These are phyloP conservation scores for Anoplius nigerrimus DNA, from an alignment of 2,888 invertebrate genomes.

Conservation along the genomic window DNA sequence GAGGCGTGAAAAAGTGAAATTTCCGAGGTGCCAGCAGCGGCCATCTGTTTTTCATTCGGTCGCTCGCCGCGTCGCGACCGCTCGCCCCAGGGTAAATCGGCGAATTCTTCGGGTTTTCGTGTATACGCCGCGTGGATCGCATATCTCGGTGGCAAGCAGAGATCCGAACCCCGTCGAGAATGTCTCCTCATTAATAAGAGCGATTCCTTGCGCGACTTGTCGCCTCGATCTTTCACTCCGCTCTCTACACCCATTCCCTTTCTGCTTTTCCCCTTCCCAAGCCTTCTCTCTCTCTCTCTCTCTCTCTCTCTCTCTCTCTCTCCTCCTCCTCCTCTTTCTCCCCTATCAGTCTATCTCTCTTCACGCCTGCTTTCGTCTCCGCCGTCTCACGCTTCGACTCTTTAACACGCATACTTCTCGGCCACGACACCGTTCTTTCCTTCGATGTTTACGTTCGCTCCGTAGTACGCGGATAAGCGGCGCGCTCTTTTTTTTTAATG, in stretches of 20 bases:
- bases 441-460: background rate
- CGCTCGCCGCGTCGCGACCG: slow-evolving; percentile 24
- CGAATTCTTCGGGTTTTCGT: slow-evolving; percentile 48
- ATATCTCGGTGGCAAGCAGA: slow-evolving; percentile 53
- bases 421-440: background rate
- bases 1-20: slow-evolving; percentile 41
- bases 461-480: too few relatives aligned
- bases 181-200: slow-evolving; percentile 72
- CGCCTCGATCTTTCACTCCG: slow-evolving; percentile 24
- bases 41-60: slow-evolving; percentile 57
- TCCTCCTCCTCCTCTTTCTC: background rate
- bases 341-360: slow-evolving; percentile 4
- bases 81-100: slow-evolving; percentile 16
- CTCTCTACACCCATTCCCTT: slow-evolving; percentile 12
- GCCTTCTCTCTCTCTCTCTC: slow-evolving; percentile 17
- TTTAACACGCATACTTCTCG: background rate
- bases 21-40: slow-evolving; percentile 31
- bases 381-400: background rate
- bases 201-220: slow-evolving; percentile 33
- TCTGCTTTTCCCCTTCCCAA: slow-evolving; percentile 17
- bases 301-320: slow-evolving; percentile 16
- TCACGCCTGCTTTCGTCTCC: background rate
- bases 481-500: too few relatives aligned
- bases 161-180: slow-evolving; percentile 68
- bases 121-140: slow-evolving; percentile 48